Conservation (phyloP, 2,888 invertebrate genomes). For the Netelia melanura region DNA sequence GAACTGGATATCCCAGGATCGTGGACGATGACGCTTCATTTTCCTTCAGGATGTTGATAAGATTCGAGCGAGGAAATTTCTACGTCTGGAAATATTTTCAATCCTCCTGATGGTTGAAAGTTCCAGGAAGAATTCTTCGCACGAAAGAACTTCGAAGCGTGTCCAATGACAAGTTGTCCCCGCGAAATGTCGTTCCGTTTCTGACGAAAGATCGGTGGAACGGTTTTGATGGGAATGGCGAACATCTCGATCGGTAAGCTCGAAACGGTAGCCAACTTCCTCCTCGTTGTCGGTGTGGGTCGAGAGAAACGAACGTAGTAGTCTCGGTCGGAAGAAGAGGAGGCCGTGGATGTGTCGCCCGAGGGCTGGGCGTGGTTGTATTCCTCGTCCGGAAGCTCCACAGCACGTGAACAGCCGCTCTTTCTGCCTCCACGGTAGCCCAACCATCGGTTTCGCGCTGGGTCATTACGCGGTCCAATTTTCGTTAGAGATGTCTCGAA, state of each 20-base stretch:
- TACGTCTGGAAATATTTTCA: too few species aligned
- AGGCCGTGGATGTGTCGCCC: constrained; percentile 77
- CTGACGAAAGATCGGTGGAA: not conserved
- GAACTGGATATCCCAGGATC: not conserved
- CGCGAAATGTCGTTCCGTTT: not conserved
- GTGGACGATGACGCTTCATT: not conserved
- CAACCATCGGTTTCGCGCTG: constrained; percentile 57
- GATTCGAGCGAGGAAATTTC: not conserved
- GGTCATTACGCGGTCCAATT: constrained; percentile 81
- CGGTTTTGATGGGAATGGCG: not conserved
- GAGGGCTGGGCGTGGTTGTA: constrained; percentile 82
- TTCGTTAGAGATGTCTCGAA: constrained; percentile 61
- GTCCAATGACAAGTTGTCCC: not conserved
- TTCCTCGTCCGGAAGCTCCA: constrained; percentile 65
- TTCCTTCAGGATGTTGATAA: not conserved
- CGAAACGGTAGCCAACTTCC: constrained; percentile 1
- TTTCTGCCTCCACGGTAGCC: constrained; percentile 59
- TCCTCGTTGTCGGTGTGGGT: constrained; percentile 19
- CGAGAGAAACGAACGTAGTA: constrained; percentile 17
- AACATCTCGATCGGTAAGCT: not conserved
- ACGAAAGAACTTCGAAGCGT: not conserved
- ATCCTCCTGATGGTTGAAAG: not conserved
- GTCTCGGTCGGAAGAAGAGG: constrained; percentile 26
- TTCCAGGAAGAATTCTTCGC: not conserved
- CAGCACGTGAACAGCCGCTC: constrained; percentile 46